Base-by-base conservation (phyloP, 2,888 invertebrate genomes). In the Drosophila leonis region DNA sequence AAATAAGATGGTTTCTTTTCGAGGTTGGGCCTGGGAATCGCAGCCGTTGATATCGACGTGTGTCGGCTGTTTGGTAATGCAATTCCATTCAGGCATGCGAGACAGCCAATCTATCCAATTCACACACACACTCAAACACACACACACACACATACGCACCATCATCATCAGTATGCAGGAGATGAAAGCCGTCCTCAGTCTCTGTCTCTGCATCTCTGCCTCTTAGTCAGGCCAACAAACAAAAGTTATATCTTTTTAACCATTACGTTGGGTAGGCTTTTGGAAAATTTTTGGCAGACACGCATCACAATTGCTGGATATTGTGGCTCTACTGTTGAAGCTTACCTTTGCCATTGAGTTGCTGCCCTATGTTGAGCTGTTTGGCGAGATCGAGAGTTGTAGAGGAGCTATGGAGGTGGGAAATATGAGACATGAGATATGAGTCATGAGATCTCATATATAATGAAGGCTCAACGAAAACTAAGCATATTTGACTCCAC, bases 1-100 rank as follows among this genome's bases (percentile, higher is more conserved):
- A 90, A 87, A 88, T 88, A 87, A 89, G 88, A 90, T 89, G 90
- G 84, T 82, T 88, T 84, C 82, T 81, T 81, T 82, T 65, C 85
- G 83, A 80, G 39, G 37, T 15, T 37, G 60, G 59, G 61, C 60
- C 55, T 57, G 79, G 63, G 69, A 69, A 52, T 69, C 70, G 54
- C 70, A 54, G 56, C 60, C 70, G 69, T 54, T 46, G 61, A 69
- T 69, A 68, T 67, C 68, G 63, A 73, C 69, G 72, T 74, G 61
- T 73, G 67, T 68, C 64, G 82, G 56, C 78, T 75, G 75, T 75
- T 82, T 84, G 82, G 73, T 85, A 89, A 84, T 89, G 90, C 84
- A 83, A 85, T 89, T 88, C 78, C 89, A 88, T 88, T 84, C 88
- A 88, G 87, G 81, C 89, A 86, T 83, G 70, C 89, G 83, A 84